Conservation (phyloP, 2,888 invertebrate species). For the Hecatera dysodea region DNA sequence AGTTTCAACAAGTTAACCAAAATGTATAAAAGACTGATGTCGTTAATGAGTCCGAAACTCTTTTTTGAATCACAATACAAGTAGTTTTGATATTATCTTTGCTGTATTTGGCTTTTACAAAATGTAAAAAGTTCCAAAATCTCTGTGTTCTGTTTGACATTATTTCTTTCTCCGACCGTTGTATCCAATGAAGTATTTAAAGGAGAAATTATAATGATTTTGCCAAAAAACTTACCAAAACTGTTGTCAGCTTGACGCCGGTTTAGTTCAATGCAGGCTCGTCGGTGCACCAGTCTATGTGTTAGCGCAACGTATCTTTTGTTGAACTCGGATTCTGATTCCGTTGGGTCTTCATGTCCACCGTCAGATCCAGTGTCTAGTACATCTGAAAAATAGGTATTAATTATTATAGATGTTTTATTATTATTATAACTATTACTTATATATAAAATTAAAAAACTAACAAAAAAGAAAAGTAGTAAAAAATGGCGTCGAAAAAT, state of each 20-base stretch:
- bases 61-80: neutral
- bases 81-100: neutral
- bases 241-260: conserved; percentile 95
- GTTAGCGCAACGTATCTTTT: conserved; percentile 96
- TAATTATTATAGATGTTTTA: too few species aligned
- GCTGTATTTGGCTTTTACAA: conserved; percentile 16
- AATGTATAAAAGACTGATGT: too few species aligned
- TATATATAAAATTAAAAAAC: too few species aligned
- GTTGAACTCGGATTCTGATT: conserved; percentile 96
- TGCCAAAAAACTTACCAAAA: conserved; percentile 92
- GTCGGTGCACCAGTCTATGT: conserved; percentile 96
- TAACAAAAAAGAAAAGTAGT: too few species aligned
- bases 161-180: neutral
- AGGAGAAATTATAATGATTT: neutral
- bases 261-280: conserved; percentile 97
- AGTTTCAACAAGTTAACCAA: too few species aligned
- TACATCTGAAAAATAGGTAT: conserved; percentile 70
- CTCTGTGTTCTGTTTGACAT: neutral
- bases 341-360: conserved; percentile 90
- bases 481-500: too few species aligned
- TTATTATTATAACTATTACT: too few species aligned
- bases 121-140: neutral
- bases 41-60: neutral
- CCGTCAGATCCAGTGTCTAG: conserved; percentile 72
- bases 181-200: too few species aligned